Conservation (phyloP, 2,113 vertebrate species). For the Azemiops feae region DNA sequence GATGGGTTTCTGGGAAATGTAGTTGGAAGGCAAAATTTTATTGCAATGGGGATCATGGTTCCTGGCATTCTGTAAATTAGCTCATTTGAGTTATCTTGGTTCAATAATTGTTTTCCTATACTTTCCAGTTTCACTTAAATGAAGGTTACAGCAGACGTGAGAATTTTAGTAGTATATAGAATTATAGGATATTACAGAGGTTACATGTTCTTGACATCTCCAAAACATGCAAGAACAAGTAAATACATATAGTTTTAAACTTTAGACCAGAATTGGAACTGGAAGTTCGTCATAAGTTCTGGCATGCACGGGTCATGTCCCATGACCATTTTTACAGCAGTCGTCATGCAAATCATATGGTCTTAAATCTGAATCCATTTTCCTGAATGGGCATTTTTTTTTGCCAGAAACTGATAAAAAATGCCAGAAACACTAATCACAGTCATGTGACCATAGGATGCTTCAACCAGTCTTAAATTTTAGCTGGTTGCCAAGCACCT, state of each 20-base stretch:
- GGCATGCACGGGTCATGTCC: not conserved
- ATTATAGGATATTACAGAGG: not conserved
- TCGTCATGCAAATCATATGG: not conserved
- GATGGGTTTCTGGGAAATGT: not conserved
- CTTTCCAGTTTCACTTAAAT: not conserved
- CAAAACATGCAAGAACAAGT: not conserved
- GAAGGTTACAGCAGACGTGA: not conserved
- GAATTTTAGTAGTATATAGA: not conserved
- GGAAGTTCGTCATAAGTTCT: not conserved
- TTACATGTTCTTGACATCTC: not conserved
- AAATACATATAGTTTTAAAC: not conserved
- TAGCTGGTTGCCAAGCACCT: not conserved
- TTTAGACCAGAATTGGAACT: not conserved
- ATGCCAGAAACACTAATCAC: not conserved
- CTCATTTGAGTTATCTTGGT: not conserved
- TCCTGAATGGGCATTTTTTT: not conserved
- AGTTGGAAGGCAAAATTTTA: not conserved
- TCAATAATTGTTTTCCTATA: not conserved
- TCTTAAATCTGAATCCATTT: not conserved
- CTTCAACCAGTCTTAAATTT: not conserved
- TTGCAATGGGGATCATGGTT: not conserved
- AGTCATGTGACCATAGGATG: not conserved
- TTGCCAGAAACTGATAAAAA: not conserved
- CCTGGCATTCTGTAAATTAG: not conserved
- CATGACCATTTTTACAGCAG: not conserved